Evolutionary conservation across 2,797 vertebrate genomes (phyloP).

Genomic region (Carduelis carduelis): DNA sequence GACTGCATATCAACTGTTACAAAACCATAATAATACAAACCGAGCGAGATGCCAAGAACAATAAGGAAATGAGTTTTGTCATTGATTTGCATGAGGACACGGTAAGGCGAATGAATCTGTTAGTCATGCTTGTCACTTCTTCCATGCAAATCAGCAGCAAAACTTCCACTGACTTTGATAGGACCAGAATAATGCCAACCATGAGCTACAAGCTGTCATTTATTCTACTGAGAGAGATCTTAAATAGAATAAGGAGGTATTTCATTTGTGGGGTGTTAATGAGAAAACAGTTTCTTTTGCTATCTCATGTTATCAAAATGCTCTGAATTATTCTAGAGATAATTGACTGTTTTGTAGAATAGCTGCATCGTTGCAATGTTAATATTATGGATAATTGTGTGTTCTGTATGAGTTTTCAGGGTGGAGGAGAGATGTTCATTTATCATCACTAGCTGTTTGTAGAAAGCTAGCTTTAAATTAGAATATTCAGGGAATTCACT

Average conservation of each 20-base stretch:
- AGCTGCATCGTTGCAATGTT: not conserved
- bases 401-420: constrained; percentile 11
- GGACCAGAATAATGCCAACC: not conserved
- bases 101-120: not conserved
- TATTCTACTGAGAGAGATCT: constrained; percentile 48
- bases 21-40: constrained; percentile 8
- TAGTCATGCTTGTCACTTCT: constrained; percentile 38
- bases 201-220: constrained; percentile 65
- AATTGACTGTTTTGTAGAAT: constrained; percentile 10
- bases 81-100: constrained; percentile 3
- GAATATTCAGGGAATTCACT: constrained; percentile 27
- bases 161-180: constrained; percentile 10
- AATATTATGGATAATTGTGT: constrained; percentile 18
- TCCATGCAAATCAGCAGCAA: constrained; percentile 19
- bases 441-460: constrained; percentile 30
- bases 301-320: constrained; percentile 41
- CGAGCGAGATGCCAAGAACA: not conserved
- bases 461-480: constrained; percentile 43
- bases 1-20: not conserved
- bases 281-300: constrained; percentile 42
- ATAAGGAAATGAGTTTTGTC: constrained; percentile 4
- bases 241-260: constrained; percentile 29
- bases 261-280: constrained; percentile 44
- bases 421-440: not conserved
- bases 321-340: constrained; percentile 35